Conservation (phyloP, 2,113 vertebrate genomes). For the human (Homo sapiens) region GRCh38 chr9:112623001-112623500, state of each 20-base stretch:
- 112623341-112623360: not conserved
- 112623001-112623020: slow-evolving; percentile 15
- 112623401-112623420: not conserved
- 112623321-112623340: slow-evolving; percentile 24
- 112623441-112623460: not conserved
- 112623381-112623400: not conserved
- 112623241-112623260: not conserved
- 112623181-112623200: too few relatives aligned
- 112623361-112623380: not conserved
- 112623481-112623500: not conserved
- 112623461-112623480: not conserved
- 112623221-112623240: not conserved
- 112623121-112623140: not conserved
- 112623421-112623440: not conserved
- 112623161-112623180: not conserved
- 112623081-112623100: slow-evolving; percentile 15
- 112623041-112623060: not conserved
- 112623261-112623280: not conserved
- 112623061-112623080: not conserved
- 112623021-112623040: not conserved
- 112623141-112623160: not conserved
- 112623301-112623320: not conserved
- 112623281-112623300: not conserved
- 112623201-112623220: not conserved
- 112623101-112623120: not conserved